Conservation (phyloP, 2,888 invertebrate species). For the Pantelozetes paolii region DNA sequence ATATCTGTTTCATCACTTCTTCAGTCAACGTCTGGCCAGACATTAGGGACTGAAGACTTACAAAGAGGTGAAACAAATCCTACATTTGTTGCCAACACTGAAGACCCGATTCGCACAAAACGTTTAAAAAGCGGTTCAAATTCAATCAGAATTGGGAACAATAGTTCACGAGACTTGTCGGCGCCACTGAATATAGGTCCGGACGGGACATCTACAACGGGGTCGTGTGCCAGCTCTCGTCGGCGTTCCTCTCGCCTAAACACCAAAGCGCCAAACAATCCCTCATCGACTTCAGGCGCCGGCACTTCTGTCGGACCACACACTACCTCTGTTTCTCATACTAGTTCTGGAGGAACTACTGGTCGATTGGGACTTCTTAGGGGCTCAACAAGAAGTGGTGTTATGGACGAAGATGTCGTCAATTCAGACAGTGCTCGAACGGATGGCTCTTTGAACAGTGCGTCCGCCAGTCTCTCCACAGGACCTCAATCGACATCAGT, state of each 20-base stretch:
- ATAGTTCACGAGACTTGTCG: slow-evolving; percentile 19
- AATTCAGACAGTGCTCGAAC: slow-evolving; percentile 17
- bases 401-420: slow-evolving; percentile 34
- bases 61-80: neutral
- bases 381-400: slow-evolving; percentile 20
- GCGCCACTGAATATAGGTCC: neutral
- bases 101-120: slow-evolving; percentile 6
- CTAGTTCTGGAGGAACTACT: slow-evolving; percentile 27
- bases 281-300: slow-evolving; percentile 6
- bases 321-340: neutral
- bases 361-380: slow-evolving; percentile 22
- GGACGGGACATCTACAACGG: slow-evolving; percentile 29
- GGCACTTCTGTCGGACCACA: neutral
- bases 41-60: neutral
- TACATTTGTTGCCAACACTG: neutral
- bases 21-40: neutral
- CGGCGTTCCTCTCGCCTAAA: slow-evolving; percentile 43
- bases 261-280: slow-evolving; percentile 29
- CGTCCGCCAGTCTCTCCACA: neutral
- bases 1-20: neutral
- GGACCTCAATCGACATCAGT: slow-evolving; percentile 19
- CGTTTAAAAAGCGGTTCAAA: slow-evolving; percentile 24
- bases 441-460: slow-evolving; percentile 16
- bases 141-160: slow-evolving; percentile 19
- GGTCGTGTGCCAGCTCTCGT: slow-evolving; percentile 39